Evolutionary conservation across 2,888 invertebrate species (phyloP), one percentile per base, ranked within the genome.

Genomic region (Villa cingulata): DNA sequence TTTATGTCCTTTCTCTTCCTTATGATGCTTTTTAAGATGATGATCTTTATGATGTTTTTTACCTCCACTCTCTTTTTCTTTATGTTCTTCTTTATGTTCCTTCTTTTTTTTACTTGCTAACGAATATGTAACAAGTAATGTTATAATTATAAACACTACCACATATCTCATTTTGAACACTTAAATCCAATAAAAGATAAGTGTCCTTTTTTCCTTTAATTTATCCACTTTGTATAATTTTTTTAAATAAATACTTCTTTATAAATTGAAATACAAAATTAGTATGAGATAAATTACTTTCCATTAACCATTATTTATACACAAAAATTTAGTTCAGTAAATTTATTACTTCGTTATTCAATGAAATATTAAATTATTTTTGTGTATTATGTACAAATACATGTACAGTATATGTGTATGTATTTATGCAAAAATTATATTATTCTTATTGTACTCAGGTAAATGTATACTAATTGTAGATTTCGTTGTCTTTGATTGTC

Each of bases 1-100:
- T 59, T 83, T 82, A 68, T 85, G 80, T 0, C 86, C 87, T 58
- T 86, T 86, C 50, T 84, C 83, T 1, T 81, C 83, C 60, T 87
- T 85, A 52, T 82, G 80, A 1, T 82, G 85, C 59, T 85, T 61
- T 48, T 61, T 61, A 9, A 59, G 59, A 32, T 60, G 59, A 40
- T 69, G 61, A 41, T 69, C 62, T 42, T 59, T 59, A 18, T 59
- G 59, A 46, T 61, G 61, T 48, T 66, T 62, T n/a, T 59, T 55
- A 3, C 65, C 66, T 19, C 59, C 59, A 46, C 65, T 63, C 53
- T 68, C 63, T 55, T 69, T 63, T 53, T 68, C 63, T 55, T 69
- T 61, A 49, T 64, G 62, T 32, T 64, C 59, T 18, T 66, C 65
- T 19, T 62, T 62, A 46, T 61, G 59, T 49, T 65, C 60, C 51